Base-by-base conservation (phyloP, 2,888 invertebrate genomes). In the Phaonia tiefii region DNA sequence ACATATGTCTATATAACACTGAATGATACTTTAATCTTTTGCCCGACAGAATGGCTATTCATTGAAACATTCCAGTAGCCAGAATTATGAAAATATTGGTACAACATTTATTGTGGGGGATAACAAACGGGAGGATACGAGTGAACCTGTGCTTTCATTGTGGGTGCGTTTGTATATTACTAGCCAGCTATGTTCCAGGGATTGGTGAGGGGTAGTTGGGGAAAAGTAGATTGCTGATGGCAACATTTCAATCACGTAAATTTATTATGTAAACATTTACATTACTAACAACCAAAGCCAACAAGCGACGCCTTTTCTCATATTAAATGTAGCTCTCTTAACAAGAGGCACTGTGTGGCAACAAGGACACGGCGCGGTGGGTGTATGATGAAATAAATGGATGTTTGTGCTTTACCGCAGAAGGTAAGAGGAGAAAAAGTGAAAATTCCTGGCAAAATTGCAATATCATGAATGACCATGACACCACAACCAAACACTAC, bases 231-330 rank as follows among this genome's bases (percentile, higher is more conserved):
- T 17, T 76, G 80, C 75, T 86, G 87, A 85, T 87, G 87, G 86
- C 87, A 88, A 88, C 88, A 89, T 88, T 88, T 89, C 89, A 88
- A 88, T 88, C 89, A 89, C 89, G 88, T 87, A 88, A 89, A 88
- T 89, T 89, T 89, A 87, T 88, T 88, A 89, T 86, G 89, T 86
- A 88, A 88, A 88, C 88, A 88, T 88, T 88, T 87, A 86, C 88
- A 75, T 69, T 72, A 63, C 78, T 63, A 81, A 81, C 75, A 49
- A 46, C 46, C 22, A 11, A 37, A 22, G 56, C 42, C 54, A 13
- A 54, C 54, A 58, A 8, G 31, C 31, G 63, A 63, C 82, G 79
- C 75, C 76, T 79, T 76, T 80, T 66, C 54, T 56, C 17, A 70
- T 67, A 70, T 67, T 86, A 87, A 86, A 85, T 31, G 31, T 31